Conservation (phyloP, 2,113 vertebrate genomes). For the Corydoras sp. region DNA sequence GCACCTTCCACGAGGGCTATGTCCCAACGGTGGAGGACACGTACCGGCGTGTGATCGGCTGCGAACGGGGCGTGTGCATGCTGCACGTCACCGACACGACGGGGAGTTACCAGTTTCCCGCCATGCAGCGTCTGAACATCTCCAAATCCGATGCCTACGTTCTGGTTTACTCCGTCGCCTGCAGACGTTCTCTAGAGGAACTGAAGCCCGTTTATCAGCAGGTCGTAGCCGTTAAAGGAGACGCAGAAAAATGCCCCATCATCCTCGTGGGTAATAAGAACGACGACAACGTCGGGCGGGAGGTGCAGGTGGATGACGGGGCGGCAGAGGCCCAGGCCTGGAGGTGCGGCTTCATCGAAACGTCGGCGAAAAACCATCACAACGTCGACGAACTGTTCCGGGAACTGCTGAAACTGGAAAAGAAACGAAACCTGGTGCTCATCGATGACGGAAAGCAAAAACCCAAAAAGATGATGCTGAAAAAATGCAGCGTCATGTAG, state of each 20-base stretch:
- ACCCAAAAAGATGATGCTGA: constrained; percentile 91
- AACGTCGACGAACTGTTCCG: constrained; percentile 97
- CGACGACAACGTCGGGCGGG: constrained; percentile 83
- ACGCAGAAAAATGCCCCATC: constrained; percentile 87
- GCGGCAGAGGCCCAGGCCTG: constrained; percentile 87
- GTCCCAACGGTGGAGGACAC: constrained; percentile 97
- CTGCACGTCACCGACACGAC: constrained; percentile 97
- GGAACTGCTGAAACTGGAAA: constrained; percentile 95
- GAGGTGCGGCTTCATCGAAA: constrained; percentile 98
- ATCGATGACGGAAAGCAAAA: constrained; percentile 90
- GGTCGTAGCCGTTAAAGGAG: constrained; percentile 91
- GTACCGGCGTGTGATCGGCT: constrained; percentile 96
- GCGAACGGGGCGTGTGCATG: constrained; percentile 93
- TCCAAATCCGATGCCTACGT: constrained; percentile 96
- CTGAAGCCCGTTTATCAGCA: constrained; percentile 93
- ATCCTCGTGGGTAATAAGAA: constrained; percentile 98
- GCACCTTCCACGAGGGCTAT: constrained; percentile 93
- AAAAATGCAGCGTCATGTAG: constrained; percentile 91
- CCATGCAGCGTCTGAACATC: constrained; percentile 96
- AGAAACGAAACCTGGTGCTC: constrained; percentile 88
- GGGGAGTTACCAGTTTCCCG: constrained; percentile 93
- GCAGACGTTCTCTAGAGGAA: constrained; percentile 93
- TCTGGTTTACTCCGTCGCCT: constrained; percentile 93
- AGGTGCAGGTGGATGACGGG: constrained; percentile 86
- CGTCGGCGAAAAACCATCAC: constrained; percentile 97